phyloP scores from a whole-genome alignment of 2,113 vertebrate genomes.

The Leuciscus idus region DNA sequence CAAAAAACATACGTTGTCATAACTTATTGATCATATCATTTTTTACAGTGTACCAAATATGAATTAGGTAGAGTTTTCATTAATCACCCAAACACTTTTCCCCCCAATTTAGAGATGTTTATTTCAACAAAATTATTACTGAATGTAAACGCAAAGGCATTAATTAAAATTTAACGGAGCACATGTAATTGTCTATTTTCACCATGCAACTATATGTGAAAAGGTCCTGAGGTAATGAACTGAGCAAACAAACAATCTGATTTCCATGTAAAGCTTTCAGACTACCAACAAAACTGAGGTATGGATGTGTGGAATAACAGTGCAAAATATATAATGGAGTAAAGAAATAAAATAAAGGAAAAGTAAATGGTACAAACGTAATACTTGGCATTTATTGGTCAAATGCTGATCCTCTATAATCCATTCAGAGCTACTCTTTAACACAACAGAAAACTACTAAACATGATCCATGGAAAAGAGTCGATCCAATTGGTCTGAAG shows the following conservation, averaged over 20 bases:
- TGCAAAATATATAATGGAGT: constrained; percentile 32
- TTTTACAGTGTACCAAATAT: background rate
- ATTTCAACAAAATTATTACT: background rate
- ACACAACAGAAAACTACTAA: background rate
- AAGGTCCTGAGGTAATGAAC: constrained; percentile 49
- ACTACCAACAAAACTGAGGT: constrained; percentile 51
- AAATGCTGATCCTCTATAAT: background rate
- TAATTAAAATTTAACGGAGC: background rate
- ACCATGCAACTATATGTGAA: background rate
- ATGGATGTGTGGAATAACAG: constrained; percentile 46
- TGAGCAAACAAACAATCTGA: background rate
- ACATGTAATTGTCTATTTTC: background rate
- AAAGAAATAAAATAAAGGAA: background rate
- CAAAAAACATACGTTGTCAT: too few relatives aligned
- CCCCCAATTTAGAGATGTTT: background rate
- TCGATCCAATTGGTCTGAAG: constrained; percentile 30
- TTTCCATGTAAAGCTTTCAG: constrained; percentile 9
- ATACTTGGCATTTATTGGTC: constrained; percentile 34
- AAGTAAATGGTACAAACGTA: background rate
- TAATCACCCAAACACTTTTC: background rate
- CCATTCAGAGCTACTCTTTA: background rate
- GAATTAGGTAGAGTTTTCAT: background rate
- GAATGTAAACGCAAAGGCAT: background rate
- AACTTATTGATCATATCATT: too few relatives aligned
- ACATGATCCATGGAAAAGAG: constrained; percentile 16